These are phyloP conservation scores for Drosophila siamana DNA, from an alignment of 2,888 invertebrate genomes.

Conservation along the genomic window DNA sequence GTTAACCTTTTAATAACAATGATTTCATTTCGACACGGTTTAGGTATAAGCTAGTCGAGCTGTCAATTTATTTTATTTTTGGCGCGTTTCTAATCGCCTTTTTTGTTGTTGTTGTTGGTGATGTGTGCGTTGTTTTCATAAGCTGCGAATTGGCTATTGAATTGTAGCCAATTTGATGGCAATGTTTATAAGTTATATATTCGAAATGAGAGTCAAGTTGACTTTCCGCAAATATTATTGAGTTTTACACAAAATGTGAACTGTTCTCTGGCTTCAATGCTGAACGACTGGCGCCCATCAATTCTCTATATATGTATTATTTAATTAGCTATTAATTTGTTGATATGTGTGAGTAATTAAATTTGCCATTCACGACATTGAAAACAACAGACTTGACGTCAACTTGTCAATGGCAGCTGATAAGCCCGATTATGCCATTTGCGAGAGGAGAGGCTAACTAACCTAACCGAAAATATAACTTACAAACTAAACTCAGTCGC, in stretches of 20 bases:
- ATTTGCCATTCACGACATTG: conserved; percentile 47
- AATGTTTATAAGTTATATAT: not conserved
- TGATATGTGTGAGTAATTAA: conserved; percentile 23
- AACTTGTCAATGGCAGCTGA: conserved; percentile 46
- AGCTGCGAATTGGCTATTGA: conserved; percentile 10
- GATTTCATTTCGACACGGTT: conserved; percentile 9
- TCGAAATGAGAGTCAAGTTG: conserved; percentile 4
- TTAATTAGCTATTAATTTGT: conserved; percentile 39
- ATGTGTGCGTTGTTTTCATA: conserved; percentile 3
- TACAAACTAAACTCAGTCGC: conserved; percentile 29
- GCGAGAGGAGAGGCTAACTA: not conserved
- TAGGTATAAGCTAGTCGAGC: conserved; percentile 5
- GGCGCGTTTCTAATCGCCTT: not conserved
- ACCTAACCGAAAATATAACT: not conserved
- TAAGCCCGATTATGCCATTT: conserved; percentile 28
- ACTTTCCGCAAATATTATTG: not conserved
- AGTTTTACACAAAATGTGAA: not conserved
- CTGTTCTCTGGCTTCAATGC: conserved; percentile 1
- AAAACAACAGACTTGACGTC: conserved; percentile 42
- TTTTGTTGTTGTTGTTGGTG: not conserved
- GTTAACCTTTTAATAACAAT: conserved; percentile 11
- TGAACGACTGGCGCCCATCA: conserved; percentile 24
- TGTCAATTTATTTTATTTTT: conserved; percentile 3
- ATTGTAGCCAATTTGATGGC: conserved; percentile 8
- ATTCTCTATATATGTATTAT: not conserved